These are phyloP conservation scores for Microcebus ravelobensis DNA, from an alignment of 2,113 vertebrate genomes.

Conservation along the genomic window DNA sequence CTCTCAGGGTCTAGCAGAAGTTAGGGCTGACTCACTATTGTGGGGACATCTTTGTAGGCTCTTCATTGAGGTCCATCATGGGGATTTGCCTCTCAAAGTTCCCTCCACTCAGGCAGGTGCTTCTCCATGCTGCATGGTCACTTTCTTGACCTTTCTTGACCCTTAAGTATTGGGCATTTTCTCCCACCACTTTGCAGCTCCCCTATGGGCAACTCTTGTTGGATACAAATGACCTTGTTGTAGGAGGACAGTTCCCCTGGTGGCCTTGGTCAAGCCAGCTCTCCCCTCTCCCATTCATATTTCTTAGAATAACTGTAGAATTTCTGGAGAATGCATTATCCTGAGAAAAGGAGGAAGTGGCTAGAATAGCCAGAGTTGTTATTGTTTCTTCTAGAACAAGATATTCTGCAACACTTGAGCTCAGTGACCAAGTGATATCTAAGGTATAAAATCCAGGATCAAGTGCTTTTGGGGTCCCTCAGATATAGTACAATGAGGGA, in stretches of 20 bases:
- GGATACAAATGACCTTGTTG: neutral
- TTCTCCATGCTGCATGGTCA: neutral
- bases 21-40: neutral
- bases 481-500: neutral
- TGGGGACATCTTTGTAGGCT: neutral
- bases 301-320: neutral
- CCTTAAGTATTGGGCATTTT: neutral
- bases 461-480: neutral
- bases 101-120: neutral
- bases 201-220: neutral
- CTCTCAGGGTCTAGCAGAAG: neutral
- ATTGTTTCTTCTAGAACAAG: neutral
- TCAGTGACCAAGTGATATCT: neutral
- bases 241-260: too few relatives aligned
- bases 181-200: neutral
- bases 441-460: neutral
- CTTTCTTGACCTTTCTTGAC: neutral
- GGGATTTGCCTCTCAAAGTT: neutral
- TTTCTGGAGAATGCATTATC: neutral
- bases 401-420: neutral
- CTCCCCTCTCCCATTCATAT: neutral
- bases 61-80: neutral
- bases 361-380: neutral
- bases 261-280: neutral
- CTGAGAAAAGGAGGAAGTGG: neutral